Evolutionary conservation across 2,888 invertebrate genomes (phyloP).

Genomic region (Andrena marginata): DNA sequence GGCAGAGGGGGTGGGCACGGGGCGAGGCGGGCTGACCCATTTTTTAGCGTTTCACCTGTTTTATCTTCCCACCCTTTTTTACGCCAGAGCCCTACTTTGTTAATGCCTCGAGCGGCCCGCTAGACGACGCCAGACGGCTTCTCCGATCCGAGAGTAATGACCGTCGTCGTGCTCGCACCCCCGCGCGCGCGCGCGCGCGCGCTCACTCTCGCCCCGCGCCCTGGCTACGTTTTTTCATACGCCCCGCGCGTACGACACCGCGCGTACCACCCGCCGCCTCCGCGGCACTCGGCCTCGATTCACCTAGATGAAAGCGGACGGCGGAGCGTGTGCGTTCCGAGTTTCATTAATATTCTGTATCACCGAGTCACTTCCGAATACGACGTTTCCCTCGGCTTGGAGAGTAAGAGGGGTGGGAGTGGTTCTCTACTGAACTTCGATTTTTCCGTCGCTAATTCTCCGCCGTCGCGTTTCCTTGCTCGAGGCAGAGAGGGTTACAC

Average conservation of each 20-base stretch:
- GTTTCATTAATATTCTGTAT: slow-evolving; percentile 67
- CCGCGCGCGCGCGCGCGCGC: slow-evolving; percentile 11
- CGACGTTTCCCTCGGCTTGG: slow-evolving; percentile 32
- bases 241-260: slow-evolving; percentile 9
- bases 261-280: slow-evolving; percentile 27
- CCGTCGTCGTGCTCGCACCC: slow-evolving; percentile 45
- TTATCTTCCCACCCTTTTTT: slow-evolving; percentile 74
- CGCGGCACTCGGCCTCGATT: slow-evolving; percentile 42
- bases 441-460: slow-evolving; percentile 22
- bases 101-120: slow-evolving; percentile 69
- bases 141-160: slow-evolving; percentile 72
- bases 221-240: neutral
- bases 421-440: slow-evolving; percentile 20
- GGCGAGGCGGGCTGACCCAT: slow-evolving; percentile 70
- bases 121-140: slow-evolving; percentile 71
- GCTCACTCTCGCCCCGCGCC: slow-evolving; percentile 2
- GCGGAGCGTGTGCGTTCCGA: slow-evolving; percentile 44
- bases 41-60: slow-evolving; percentile 78
- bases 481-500: neutral
- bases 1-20: slow-evolving; percentile 15
- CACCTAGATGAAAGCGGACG: slow-evolving; percentile 57
- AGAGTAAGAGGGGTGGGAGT: too few species aligned
- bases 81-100: slow-evolving; percentile 77
- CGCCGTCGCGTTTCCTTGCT: neutral
- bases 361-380: slow-evolving; percentile 64